A percentile compares a stretch with the other conserved stretches of the same genome.
Evolutionary conservation across 2,797 vertebrate species (phyloP).

Genomic region (Lutjanus argentimaculatus): DNA sequence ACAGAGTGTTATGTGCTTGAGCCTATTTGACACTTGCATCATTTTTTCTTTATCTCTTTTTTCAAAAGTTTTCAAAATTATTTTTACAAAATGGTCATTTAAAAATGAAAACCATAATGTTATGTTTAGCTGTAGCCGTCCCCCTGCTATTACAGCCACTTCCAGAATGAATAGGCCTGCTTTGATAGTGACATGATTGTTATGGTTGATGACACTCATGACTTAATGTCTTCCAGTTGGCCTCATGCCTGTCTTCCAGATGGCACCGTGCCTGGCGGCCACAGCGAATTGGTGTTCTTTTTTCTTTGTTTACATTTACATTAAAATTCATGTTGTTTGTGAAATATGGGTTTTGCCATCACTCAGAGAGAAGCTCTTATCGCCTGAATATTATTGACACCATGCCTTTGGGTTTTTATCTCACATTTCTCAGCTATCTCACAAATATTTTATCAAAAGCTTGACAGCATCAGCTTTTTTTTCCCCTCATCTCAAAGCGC

Average conservation of each 20-base stretch:
- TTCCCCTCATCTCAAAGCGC: slow-evolving; percentile 21
- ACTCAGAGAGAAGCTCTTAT: slow-evolving; percentile 58
- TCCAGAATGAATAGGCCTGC: slow-evolving; percentile 67
- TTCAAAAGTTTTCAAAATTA: slow-evolving; percentile 1
- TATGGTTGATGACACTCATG: slow-evolving; percentile 84
- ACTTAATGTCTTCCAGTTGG: slow-evolving; percentile 85
- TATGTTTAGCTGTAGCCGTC: slow-evolving; percentile 51
- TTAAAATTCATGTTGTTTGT: slow-evolving; percentile 71
- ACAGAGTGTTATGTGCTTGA: not conserved
- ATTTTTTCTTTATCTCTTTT: not conserved
- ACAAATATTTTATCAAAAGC: slow-evolving; percentile 67
- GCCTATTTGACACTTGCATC: not conserved
- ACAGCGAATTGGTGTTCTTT: slow-evolving; percentile 64
- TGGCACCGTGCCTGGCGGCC: slow-evolving; percentile 81
- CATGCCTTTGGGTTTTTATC: slow-evolving; percentile 40
- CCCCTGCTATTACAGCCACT: slow-evolving; percentile 62
- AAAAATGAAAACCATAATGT: slow-evolving; percentile 38
- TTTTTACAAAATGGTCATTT: slow-evolving; percentile 31
- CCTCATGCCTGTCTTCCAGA: slow-evolving; percentile 83
- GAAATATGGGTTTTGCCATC: slow-evolving; percentile 60
- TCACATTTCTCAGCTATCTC: slow-evolving; percentile 47
- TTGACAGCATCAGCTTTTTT: slow-evolving; percentile 35
- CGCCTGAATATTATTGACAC: slow-evolving; percentile 61
- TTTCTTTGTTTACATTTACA: slow-evolving; percentile 77
- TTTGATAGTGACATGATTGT: slow-evolving; percentile 83